A percentile compares a stretch with the other conserved stretches of the same genome.
Conservation (phyloP, 2,113 vertebrate species). For the Antennarius striatus region DNA sequence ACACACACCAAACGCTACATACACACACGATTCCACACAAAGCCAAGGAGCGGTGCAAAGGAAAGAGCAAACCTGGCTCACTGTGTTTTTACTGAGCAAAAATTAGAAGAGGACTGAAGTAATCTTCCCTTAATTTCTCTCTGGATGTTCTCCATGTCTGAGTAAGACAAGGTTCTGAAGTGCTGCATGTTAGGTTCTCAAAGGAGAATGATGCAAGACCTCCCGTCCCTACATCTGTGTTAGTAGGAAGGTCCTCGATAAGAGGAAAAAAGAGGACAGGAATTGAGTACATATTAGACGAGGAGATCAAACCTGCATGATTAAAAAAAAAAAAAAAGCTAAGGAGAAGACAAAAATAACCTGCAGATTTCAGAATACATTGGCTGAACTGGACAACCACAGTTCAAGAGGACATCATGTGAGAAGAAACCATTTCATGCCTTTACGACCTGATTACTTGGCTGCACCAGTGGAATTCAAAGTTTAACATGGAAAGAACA, state of each 20-base stretch:
- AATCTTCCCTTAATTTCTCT: constrained; percentile 70
- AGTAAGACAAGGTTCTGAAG: constrained; percentile 51
- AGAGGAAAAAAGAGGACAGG: constrained; percentile 26
- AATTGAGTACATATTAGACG: constrained; percentile 1
- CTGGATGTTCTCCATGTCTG: constrained; percentile 60
- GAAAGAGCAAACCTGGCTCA: constrained; percentile 52
- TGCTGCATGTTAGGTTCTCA: constrained; percentile 43
- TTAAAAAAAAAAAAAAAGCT: background rate
- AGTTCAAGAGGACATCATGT: constrained; percentile 6
- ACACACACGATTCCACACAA: constrained; percentile 3
- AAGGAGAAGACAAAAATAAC: background rate
- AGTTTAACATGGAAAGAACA: constrained; percentile 15
- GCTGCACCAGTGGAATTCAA: constrained; percentile 9
- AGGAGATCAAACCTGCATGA: background rate
- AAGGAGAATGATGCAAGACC: constrained; percentile 62
- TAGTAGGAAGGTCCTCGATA: constrained; percentile 9
- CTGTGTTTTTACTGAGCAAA: constrained; percentile 65
- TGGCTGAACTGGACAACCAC: constrained; percentile 5
- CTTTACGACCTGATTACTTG: constrained; percentile 9
- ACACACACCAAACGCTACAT: background rate
- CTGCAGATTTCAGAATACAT: background rate
- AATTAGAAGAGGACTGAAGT: constrained; percentile 66
- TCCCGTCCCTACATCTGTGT: constrained; percentile 40
- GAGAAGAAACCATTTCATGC: constrained; percentile 5
- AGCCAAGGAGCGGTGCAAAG: constrained; percentile 39